These are phyloP conservation scores for Spizaetus ornatus DNA, from an alignment of 2,113 vertebrate species.

Conservation along the genomic window DNA sequence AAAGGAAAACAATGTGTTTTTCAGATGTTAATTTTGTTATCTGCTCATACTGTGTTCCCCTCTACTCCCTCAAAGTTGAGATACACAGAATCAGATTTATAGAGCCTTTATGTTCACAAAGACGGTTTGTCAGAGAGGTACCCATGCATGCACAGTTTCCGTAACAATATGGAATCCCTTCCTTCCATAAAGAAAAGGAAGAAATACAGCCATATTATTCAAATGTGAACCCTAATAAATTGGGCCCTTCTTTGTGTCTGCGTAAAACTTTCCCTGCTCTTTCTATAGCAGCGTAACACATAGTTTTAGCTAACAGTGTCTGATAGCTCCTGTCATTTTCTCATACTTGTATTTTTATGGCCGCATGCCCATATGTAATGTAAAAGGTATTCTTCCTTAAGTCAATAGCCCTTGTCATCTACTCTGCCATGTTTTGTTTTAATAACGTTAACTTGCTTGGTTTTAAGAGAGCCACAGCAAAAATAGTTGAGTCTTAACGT, in stretches of 20 bases:
- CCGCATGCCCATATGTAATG: background rate
- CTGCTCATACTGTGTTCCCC: background rate
- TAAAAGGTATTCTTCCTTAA: background rate
- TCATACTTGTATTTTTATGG: background rate
- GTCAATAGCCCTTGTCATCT: background rate
- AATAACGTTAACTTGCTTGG: background rate
- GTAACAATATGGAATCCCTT: constrained; percentile 18
- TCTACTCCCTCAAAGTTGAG: constrained; percentile 7
- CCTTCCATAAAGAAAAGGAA: constrained; percentile 15
- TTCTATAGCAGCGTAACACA: background rate
- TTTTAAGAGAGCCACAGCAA: background rate
- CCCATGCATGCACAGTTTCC: background rate
- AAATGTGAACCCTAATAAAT: constrained; percentile 1
- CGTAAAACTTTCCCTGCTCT: background rate
- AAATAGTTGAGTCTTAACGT: background rate
- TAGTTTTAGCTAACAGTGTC: background rate
- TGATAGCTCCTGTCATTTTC: background rate
- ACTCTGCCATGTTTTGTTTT: background rate
- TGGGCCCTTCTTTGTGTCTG: background rate
- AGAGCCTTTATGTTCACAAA: constrained; percentile 29
- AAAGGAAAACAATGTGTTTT: constrained; percentile 58
- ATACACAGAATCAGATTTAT: constrained; percentile 43
- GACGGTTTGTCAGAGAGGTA: constrained; percentile 15
- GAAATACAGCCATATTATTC: constrained; percentile 49
- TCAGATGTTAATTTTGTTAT: constrained; percentile 55